phyloP scores from a whole-genome alignment of 2,888 invertebrate species.

The Nomada goodeniana region DNA sequence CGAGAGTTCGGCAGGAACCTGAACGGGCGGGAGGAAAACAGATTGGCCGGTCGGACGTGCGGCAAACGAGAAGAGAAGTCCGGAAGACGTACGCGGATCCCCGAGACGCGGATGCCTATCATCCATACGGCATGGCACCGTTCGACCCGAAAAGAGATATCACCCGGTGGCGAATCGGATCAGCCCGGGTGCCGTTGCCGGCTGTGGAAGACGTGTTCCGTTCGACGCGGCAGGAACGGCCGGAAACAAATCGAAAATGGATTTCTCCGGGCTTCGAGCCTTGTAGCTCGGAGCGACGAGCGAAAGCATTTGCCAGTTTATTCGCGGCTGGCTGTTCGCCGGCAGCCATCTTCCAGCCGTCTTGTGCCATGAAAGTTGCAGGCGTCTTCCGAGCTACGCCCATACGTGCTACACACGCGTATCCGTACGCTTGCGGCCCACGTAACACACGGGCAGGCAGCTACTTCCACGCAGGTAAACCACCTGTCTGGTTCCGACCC shows the following conservation, averaged over 20 bases:
- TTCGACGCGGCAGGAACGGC: constrained; percentile 16
- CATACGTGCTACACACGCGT: constrained; percentile 66
- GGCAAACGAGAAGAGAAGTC: neutral
- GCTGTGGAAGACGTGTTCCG: constrained; percentile 43
- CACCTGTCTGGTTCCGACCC: constrained; percentile 70
- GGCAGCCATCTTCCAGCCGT: constrained; percentile 76
- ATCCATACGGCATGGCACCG: neutral
- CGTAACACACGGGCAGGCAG: constrained; percentile 29
- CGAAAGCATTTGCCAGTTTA: constrained; percentile 76
- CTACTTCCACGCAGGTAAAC: constrained; percentile 61
- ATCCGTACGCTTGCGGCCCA: constrained; percentile 21
- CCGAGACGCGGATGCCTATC: neutral
- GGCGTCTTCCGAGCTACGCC: constrained; percentile 71
- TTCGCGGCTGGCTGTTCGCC: constrained; percentile 72
- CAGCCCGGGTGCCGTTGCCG: constrained; percentile 45
- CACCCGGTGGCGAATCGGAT: constrained; percentile 34
- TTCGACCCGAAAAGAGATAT: constrained; percentile 37
- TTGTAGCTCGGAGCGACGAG: constrained; percentile 57
- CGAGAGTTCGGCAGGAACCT: neutral
- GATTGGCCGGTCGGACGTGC: neutral
- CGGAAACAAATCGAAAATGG: constrained; percentile 72
- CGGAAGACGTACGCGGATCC: constrained; percentile 12
- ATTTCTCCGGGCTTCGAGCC: constrained; percentile 55
- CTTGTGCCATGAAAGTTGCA: constrained; percentile 78
- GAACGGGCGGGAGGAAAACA: constrained; percentile 7